Conservation (phyloP, 2,797 vertebrate genomes). For the Anguilla marmorata region DNA sequence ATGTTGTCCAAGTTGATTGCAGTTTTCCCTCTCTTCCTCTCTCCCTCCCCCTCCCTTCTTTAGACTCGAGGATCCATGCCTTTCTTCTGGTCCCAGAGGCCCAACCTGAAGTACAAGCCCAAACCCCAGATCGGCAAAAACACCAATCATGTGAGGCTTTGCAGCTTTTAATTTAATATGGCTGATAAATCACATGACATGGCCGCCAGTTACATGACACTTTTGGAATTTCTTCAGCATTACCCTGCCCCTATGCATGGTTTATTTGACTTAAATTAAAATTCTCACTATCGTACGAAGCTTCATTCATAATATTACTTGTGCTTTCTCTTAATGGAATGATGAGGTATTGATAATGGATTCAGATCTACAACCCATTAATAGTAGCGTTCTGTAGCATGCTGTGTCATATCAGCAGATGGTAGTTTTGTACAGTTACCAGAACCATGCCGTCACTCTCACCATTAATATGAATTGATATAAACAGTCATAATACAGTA, state of each 20-base stretch:
- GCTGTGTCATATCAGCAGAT: background rate
- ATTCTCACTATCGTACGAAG: background rate
- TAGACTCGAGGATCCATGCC: constrained; percentile 96
- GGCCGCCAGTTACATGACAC: background rate
- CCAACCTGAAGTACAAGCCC: constrained; percentile 95
- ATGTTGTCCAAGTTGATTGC: background rate
- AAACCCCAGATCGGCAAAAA: constrained; percentile 93
- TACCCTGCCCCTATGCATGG: background rate
- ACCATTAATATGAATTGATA: background rate
- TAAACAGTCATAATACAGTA: background rate
- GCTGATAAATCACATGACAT: background rate
- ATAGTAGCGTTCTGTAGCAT: background rate
- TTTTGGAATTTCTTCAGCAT: background rate
- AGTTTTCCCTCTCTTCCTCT: background rate
- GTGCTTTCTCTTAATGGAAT: background rate
- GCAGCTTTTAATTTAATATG: background rate
- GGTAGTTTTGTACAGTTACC: background rate
- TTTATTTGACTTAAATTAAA: background rate
- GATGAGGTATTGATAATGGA: background rate
- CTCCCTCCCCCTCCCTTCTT: constrained; percentile 40
- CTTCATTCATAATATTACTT: background rate
- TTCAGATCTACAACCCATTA: background rate
- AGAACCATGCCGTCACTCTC: background rate
- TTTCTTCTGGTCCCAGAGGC: constrained; percentile 95
- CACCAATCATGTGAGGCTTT: constrained; percentile 82